phyloP scores from a whole-genome alignment of 2,888 invertebrate species.

The Athalia rosae region DNA sequence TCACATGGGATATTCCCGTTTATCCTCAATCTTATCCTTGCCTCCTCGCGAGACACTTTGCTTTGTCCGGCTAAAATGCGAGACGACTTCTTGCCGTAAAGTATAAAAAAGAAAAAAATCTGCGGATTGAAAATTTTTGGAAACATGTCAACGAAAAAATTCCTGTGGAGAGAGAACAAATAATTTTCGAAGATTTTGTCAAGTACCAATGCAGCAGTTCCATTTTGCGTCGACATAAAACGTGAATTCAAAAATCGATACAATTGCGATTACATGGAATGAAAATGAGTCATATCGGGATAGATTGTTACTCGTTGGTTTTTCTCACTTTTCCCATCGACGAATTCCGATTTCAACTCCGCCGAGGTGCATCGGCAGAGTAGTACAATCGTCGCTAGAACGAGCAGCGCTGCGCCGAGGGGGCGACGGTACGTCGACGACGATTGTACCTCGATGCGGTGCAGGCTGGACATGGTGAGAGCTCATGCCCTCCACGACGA shows the following conservation, averaged over 20 bases:
- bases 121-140: too few relatives aligned
- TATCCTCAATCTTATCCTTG: too few relatives aligned
- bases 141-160: too few relatives aligned
- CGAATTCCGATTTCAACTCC: constrained; percentile 79
- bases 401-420: constrained; percentile 57
- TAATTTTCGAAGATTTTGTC: constrained; percentile 17
- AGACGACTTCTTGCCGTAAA: too few relatives aligned
- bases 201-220: constrained; percentile 26
- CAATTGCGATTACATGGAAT: not conserved
- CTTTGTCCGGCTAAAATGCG: too few relatives aligned
- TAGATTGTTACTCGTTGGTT: not conserved
- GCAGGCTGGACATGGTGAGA: constrained; percentile 70
- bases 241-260: not conserved
- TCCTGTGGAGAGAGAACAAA: too few relatives aligned
- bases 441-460: constrained; percentile 67
- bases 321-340: constrained; percentile 86
- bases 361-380: constrained; percentile 64
- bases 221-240: not conserved
- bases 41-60: too few relatives aligned
- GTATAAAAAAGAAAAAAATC: too few relatives aligned
- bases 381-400: constrained; percentile 60
- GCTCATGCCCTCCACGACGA: constrained; percentile 69
- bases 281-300: not conserved
- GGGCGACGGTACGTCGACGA: constrained; percentile 62
- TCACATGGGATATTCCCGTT: too few relatives aligned